Evolutionary conservation across 2,888 invertebrate genomes (phyloP).

Genomic region (Hydrotaea diabolus): DNA sequence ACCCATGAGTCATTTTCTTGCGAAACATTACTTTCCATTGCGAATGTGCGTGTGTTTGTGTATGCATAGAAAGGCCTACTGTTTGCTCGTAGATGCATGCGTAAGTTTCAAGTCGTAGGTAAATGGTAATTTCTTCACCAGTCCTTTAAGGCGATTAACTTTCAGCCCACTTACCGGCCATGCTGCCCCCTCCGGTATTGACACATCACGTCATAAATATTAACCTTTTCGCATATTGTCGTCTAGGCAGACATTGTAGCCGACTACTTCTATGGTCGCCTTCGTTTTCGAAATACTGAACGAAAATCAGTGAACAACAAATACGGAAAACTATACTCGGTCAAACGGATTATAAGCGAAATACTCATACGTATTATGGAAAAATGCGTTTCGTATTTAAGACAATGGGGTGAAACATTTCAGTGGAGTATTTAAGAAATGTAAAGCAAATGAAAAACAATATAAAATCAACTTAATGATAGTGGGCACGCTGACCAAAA

Average conservation of each 20-base stretch:
- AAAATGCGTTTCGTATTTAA: too few relatives aligned
- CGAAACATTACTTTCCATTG: background rate
- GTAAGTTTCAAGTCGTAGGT: background rate
- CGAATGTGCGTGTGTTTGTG: too few relatives aligned
- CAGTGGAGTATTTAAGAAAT: too few relatives aligned
- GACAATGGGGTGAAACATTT: too few relatives aligned
- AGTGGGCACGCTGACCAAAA: too few relatives aligned
- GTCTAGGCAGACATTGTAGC: conserved; percentile 8
- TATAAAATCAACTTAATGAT: too few relatives aligned
- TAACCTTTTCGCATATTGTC: conserved; percentile 3
- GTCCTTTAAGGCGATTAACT: conserved; percentile 27
- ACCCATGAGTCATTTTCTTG: conserved; percentile 50
- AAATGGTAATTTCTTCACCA: background rate
- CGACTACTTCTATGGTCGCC: background rate
- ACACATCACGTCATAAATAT: conserved; percentile 4
- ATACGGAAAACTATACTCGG: background rate
- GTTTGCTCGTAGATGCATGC: conserved; percentile 18
- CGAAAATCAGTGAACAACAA: background rate
- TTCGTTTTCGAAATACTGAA: background rate
- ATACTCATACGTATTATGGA: too few relatives aligned
- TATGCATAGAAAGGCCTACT: too few relatives aligned
- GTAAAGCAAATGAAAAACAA: too few relatives aligned
- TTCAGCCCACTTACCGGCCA: background rate
- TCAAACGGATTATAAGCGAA: background rate
- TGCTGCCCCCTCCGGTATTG: background rate